Percentiles rank a stretch among this genome's conserved stretches.
Conservation (phyloP, 1,140 invertebrate species). For the Vanessa atalanta region DNA sequence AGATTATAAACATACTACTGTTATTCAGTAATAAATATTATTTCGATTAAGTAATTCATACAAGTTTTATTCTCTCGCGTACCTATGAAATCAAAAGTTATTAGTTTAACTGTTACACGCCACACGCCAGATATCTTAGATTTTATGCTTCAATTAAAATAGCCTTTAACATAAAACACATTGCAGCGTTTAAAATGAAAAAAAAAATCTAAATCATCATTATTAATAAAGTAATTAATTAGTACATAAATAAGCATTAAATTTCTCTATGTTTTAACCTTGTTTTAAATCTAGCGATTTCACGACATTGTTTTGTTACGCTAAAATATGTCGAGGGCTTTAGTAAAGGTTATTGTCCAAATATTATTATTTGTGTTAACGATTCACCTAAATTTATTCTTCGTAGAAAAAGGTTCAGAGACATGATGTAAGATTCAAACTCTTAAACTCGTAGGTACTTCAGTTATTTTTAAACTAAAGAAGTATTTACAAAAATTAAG, state of each 20-base stretch:
- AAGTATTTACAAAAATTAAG: too few relatives aligned
- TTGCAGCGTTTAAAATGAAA: not conserved
- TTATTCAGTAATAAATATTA: conserved; percentile 11
- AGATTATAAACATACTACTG: conserved; percentile 30
- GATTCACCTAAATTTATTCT: conserved; percentile 26
- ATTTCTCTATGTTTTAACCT: conserved; percentile 50
- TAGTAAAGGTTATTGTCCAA: conserved; percentile 59
- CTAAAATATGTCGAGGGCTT: conserved; percentile 77
- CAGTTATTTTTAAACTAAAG: not conserved
- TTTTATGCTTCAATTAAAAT: not conserved
- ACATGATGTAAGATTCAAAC: not conserved
- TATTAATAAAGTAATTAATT: conserved; percentile 21
- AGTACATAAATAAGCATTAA: conserved; percentile 25
- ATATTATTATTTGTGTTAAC: conserved; percentile 16
- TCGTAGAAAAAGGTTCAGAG: not conserved
- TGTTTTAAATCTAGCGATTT: conserved; percentile 68
- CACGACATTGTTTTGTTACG: conserved; percentile 75
- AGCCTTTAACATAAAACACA: not conserved
- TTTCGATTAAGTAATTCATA: conserved; percentile 23
- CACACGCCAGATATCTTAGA: not conserved
- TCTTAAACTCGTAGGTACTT: too few relatives aligned
- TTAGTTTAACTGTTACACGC: not conserved
- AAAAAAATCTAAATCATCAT: not conserved
- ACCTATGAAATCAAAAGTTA: not conserved
- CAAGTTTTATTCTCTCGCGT: not conserved